Evolutionary conservation across 2,113 vertebrate genomes (phyloP), one percentile per base, ranked within the genome.

Genomic region (Oophaga pumilio): DNA sequence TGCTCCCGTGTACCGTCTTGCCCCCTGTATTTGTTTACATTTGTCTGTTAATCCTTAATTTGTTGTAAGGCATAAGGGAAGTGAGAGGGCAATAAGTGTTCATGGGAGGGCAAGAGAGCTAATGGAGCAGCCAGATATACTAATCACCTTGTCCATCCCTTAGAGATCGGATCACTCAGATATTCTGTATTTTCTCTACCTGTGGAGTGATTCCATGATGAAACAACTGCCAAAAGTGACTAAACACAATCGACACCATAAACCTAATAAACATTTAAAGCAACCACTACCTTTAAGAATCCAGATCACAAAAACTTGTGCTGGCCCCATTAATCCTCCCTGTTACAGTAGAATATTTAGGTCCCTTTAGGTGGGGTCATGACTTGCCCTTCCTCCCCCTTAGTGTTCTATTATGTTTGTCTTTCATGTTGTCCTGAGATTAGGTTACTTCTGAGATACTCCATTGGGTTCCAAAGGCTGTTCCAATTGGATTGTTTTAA

Each of bases 11-110:
- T 79, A 78, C 78, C 43, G 26, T 53, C 33, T 1, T 66, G 68
- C 66, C 57, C 80, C 68, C 59, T 82, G 57, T 73, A 83, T 66
- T 88, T 88, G 86, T 88, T 88, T 88, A 88, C 86, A 88, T 83
- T 76, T 80, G 62, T 80, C 14, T 74, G 43, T 81, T 22, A 57
- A 22, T 22, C 57, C 59, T n/a, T 81, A 81, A 79, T 24, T 52
- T 79, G 59, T 86, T 73, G 78, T 87, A 82, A 71, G 74, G 76
- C 43, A 57, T 79, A 80, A 79, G 66, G 78, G 79, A 77, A 73
- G 68, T 49, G 33, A 87, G 62, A 71, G 71, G 78, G 64, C 64
- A 71, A 43, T 78, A 77, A n/a, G 74, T 62, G 43, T 74, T 49
- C n/a, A n/a, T 49, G 52, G 76, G 50, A 56, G 76, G 76, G 62